Conservation (phyloP, 2,113 vertebrate species). For the Brachypodius melanocephalos region DNA sequence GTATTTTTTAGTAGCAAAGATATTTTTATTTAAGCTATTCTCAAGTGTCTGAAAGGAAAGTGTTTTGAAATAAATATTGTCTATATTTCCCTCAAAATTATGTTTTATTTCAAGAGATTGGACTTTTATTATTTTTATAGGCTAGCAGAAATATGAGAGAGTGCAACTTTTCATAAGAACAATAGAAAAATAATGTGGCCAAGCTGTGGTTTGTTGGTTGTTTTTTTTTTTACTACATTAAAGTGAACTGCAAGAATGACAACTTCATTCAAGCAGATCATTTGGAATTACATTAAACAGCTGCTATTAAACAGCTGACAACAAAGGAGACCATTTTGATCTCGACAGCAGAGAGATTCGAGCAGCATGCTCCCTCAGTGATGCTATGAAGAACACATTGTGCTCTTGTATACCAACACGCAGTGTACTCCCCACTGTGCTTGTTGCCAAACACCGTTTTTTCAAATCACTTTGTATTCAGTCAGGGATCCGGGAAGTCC, state of each 20-base stretch:
- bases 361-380: conserved; percentile 54
- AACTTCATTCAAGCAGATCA: conserved; percentile 77
- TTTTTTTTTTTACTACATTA: conserved; percentile 53
- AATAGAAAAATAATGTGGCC: conserved; percentile 9
- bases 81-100: neutral
- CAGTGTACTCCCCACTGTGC: conserved; percentile 66
- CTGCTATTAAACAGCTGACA: conserved; percentile 77
- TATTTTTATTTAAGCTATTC: neutral
- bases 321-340: conserved; percentile 69
- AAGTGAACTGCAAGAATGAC: conserved; percentile 73
- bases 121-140: neutral
- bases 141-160: neutral
- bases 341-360: conserved; percentile 48
- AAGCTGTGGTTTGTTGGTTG: neutral
- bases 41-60: neutral
- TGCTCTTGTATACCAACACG: conserved; percentile 71
- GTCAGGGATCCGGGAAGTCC: conserved; percentile 73
- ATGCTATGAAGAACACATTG: conserved; percentile 69
- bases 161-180: conserved; percentile 28
- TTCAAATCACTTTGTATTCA: conserved; percentile 76
- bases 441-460: conserved; percentile 78
- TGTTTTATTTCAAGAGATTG: neutral
- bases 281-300: conserved; percentile 78
- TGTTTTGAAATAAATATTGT: neutral
- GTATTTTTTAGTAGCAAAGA: neutral